Evolutionary conservation across 2,113 vertebrate genomes (phyloP).

Genomic region (Entomyzon cyanotis): DNA sequence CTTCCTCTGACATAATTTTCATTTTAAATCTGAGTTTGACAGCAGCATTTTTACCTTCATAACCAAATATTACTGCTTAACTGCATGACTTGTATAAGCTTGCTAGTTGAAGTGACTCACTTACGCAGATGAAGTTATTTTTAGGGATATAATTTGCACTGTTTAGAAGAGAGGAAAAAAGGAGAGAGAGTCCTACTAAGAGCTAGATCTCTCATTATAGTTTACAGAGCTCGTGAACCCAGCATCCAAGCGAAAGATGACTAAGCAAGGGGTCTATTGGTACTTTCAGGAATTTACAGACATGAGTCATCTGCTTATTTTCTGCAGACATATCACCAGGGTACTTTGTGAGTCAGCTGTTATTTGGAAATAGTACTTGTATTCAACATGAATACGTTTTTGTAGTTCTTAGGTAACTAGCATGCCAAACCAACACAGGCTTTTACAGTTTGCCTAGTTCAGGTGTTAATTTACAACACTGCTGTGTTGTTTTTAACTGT

Average conservation of each 20-base stretch:
- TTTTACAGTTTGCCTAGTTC: conserved; percentile 8
- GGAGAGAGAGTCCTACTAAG: conserved; percentile 69
- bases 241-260: conserved; percentile 79
- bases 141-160: conserved; percentile 80
- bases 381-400: conserved; percentile 56
- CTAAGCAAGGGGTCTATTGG: conserved; percentile 79
- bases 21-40: conserved; percentile 50
- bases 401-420: conserved; percentile 52
- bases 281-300: conserved; percentile 82
- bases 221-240: conserved; percentile 78
- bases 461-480: conserved; percentile 39
- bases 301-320: conserved; percentile 79
- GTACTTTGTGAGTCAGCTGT: conserved; percentile 78
- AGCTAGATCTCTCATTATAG: conserved; percentile 76
- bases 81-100: conserved; percentile 71
- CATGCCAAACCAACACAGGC: conserved; percentile 34
- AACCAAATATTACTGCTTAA: conserved; percentile 67
- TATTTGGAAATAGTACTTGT: conserved; percentile 72
- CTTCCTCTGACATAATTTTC: conserved; percentile 62
- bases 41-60: conserved; percentile 69
- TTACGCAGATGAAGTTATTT: conserved; percentile 78
- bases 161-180: conserved; percentile 70
- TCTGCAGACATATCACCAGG: conserved; percentile 74
- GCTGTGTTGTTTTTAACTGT: background rate
- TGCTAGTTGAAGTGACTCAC: conserved; percentile 77